A percentile compares a stretch with the other conserved stretches of the same genome.
Evolutionary conservation across 2,888 invertebrate genomes (phyloP).

Genomic region (Tipula lateralis): DNA sequence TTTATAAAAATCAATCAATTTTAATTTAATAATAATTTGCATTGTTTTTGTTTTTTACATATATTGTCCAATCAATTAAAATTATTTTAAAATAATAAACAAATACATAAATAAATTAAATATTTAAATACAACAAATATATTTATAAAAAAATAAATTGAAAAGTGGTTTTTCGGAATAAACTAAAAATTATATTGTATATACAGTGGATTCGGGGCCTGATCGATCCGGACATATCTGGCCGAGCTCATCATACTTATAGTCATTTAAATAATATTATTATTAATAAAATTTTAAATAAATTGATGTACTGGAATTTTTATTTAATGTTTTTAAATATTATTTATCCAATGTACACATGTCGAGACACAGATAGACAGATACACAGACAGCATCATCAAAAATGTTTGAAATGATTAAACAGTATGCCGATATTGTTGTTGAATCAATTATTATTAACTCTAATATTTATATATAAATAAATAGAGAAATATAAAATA

Average conservation of each 20-base stretch:
- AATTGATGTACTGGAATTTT: not conserved
- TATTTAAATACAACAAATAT: not conserved
- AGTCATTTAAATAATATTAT: not conserved
- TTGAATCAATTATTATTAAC: constrained; percentile 14
- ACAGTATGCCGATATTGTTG: not conserved
- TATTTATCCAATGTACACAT: not conserved
- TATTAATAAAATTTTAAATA: not conserved
- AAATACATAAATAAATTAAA: not conserved
- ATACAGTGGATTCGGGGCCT: not conserved
- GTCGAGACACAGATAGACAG: not conserved
- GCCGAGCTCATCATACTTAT: not conserved
- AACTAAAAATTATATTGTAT: not conserved
- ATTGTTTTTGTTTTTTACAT: not conserved
- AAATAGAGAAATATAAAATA: not conserved
- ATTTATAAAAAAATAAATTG: not conserved
- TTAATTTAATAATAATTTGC: not conserved
- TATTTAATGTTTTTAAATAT: not conserved
- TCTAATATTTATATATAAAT: not conserved
- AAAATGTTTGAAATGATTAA: not conserved
- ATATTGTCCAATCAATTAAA: not conserved
- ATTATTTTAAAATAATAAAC: not conserved
- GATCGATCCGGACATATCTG: not conserved
- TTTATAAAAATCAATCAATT: not conserved
- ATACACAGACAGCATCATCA: not conserved
- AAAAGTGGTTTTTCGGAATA: not conserved